Conservation (phyloP, 2,797 vertebrate genomes). For the Anguilla anguilla region DNA sequence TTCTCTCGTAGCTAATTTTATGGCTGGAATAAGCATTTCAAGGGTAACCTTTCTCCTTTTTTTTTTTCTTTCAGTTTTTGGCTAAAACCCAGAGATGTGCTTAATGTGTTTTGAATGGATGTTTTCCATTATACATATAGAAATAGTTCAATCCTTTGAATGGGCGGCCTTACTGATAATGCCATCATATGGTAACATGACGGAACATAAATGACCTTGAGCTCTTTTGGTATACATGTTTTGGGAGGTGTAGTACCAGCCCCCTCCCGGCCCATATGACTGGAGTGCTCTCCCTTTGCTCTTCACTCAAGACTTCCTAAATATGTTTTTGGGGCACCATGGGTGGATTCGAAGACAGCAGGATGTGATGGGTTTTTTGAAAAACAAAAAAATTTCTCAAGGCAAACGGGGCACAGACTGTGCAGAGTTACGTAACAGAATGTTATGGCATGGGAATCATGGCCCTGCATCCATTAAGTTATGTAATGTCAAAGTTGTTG, state of each 20-base stretch:
- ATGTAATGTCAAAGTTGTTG: neutral
- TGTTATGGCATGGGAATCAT: neutral
- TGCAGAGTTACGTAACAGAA: slow-evolving; percentile 1
- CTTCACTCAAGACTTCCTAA: neutral
- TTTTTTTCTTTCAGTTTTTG: neutral
- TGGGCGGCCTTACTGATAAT: neutral
- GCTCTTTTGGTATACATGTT: neutral
- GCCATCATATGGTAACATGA: neutral
- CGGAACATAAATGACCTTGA: neutral
- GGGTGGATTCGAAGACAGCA: neutral
- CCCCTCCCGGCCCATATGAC: neutral
- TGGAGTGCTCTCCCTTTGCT: neutral
- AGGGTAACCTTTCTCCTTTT: neutral
- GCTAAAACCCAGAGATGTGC: neutral
- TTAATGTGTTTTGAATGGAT: neutral
- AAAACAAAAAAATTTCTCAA: neutral
- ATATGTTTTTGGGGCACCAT: neutral
- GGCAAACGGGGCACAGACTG: neutral
- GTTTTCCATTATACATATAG: neutral
- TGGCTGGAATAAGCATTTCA: neutral
- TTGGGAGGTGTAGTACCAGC: neutral
- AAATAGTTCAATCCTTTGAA: neutral
- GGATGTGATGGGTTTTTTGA: neutral
- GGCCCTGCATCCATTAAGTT: neutral
- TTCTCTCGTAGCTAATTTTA: neutral